Evolutionary conservation across 2,797 vertebrate species (phyloP), one percentile per base, ranked within the genome.

Genomic region (Allobates femoralis): DNA sequence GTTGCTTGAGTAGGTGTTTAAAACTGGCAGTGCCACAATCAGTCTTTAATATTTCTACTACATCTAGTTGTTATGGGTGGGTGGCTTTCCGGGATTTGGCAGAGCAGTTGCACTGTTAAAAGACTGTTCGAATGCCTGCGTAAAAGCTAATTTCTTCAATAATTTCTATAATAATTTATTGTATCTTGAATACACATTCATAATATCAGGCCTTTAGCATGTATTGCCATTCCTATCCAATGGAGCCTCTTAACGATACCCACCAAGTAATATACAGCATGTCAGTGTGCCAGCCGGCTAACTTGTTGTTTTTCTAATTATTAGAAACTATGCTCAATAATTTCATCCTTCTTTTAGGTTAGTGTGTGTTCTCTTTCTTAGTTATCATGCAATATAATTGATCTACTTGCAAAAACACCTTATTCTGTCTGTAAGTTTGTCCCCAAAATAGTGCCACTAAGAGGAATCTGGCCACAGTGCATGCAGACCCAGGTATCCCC

Each of bases 1-100:
- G 79, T 81, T 81, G 79, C 60, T 81, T 81, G 79, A 81, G 79
- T 81, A 67, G 79, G 79, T 81, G 76, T 79, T n/a, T 60, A 26
- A 81, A 66, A 32, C 79, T 81, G 79, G 62, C 60, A 66, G 41
- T 56, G 28, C 28, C 32, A 28, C 75, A 77, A 32, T 56, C 18
- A 56, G 53, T 77, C 75, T 77, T 77, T 32, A 77, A 58, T 14
- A 60, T 81, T 67, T 81, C 79, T 81, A 81, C 37, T 67, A 81
- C 60, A 81, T 81, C 26, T 81, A 66, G 41, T 81, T 81, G 26
- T 81, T 51, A 67, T 30, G 41, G 60, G 79, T 81, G 79, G 37
- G 79, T 81, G 79, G 62, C 30, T 81, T 50, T 46, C 30, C 18
- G 67, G 1, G 37, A 53, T 64, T 67, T 81, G 79, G 79, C 79